Base-by-base conservation (phyloP, 2,797 vertebrate species). In the Pagetopsis macropterus region DNA sequence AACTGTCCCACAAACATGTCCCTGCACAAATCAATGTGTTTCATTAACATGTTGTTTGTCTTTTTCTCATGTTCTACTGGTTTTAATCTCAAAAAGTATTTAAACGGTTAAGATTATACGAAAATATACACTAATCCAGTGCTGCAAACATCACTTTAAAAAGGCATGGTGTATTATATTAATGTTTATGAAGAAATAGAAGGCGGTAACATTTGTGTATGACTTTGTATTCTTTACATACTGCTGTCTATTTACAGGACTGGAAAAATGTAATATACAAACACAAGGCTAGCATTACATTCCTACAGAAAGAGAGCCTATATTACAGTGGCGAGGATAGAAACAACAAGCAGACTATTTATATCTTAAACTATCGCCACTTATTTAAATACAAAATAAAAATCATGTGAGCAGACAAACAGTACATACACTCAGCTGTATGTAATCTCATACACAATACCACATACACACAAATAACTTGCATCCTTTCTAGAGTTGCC, bases 11-110 rank as follows among this genome's bases (percentile, higher is more conserved):
- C 52, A 67, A 80, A 84, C 76, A 64, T 77, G 70, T 86, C 69
- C 80, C 58, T 65, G 57, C 54, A 84, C 79, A 87, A 86, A 89
- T 86, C 84, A 79, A 54, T 62, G 76, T 82, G 63, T 83, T 87
- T 83, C 75, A 82, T 85, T 87, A 86, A 85, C 74, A 62, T 50
- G 50, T 15, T 79, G 72, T 46, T 19, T 64, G 61, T 69, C 14
- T 43, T 17, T 83, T 71, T 60, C 61, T 68, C 19, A 4, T 65
- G 57, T 72, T 76, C 82, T 60, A 77, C 48, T 45, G 69, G 17
- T 81, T 86, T 87, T 61, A 87, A 66, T 82, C 33, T 63, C 80
- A 82, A 76, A 82, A 31, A 40, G 16, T 71, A 78, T 78, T 84
- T 86, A 82, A 63, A 83, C 76, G 82, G 57, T 80, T 78, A 87